Percentiles rank a stretch among this genome's conserved stretches.
Conservation (phyloP, 2,888 invertebrate genomes). For the Catonia carolina region DNA sequence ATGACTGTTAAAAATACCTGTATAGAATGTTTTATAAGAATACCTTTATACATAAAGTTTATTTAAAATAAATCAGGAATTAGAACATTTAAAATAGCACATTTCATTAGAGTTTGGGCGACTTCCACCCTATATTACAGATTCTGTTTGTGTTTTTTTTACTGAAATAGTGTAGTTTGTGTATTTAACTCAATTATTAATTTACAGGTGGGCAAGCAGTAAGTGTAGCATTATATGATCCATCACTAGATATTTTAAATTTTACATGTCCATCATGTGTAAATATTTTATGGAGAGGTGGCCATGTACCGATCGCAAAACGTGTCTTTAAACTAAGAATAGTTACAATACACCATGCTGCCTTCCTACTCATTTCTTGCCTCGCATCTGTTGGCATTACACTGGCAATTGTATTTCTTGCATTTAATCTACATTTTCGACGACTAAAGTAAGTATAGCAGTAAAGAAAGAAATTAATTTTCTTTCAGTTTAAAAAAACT, state of each 20-base stretch:
- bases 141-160: too few species aligned
- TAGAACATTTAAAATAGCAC: not conserved
- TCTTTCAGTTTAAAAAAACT: too few species aligned
- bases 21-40: too few species aligned
- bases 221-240: slow-evolving; percentile 63
- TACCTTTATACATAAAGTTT: slow-evolving; percentile 18
- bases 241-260: slow-evolving; percentile 52
- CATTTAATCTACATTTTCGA: slow-evolving; percentile 76
- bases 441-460: slow-evolving; percentile 65
- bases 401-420: slow-evolving; percentile 65
- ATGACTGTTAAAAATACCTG: too few species aligned
- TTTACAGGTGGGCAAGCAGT: slow-evolving; percentile 57
- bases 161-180: too few species aligned
- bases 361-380: slow-evolving; percentile 65
- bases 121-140: too few species aligned
- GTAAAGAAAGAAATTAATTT: too few species aligned
- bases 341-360: slow-evolving; percentile 68
- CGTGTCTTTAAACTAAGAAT: slow-evolving; percentile 66
- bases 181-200: too few species aligned
- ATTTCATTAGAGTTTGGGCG: too few species aligned
- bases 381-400: slow-evolving; percentile 69
- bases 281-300: slow-evolving; percentile 64
- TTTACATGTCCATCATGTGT: slow-evolving; percentile 64
- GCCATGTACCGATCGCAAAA: slow-evolving; percentile 72
- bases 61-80: not conserved